These are phyloP conservation scores for Varecia variegata DNA, from an alignment of 2,797 vertebrate genomes.

Conservation along the genomic window DNA sequence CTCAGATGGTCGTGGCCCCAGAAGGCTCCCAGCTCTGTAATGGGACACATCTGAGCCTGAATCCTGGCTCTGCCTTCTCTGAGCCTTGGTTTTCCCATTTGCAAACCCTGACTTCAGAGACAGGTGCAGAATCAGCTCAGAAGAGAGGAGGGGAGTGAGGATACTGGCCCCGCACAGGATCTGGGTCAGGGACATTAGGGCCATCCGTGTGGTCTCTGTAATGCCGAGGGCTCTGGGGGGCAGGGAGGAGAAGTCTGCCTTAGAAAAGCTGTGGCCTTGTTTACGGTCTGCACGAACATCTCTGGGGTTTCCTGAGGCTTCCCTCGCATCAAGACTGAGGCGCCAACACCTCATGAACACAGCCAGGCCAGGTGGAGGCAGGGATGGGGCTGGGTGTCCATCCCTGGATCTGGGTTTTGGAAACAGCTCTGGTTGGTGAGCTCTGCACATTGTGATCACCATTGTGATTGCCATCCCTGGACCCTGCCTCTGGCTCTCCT, in stretches of 20 bases:
- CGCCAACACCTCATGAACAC: constrained; percentile 37
- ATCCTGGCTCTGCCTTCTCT: neutral
- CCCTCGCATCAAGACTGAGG: neutral
- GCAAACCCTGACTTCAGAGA: neutral
- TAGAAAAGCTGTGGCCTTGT: neutral
- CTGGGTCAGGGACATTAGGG: neutral
- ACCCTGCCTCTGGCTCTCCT: neutral
- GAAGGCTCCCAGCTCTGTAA: neutral
- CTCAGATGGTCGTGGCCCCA: rapidly evolving
- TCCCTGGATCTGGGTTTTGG: neutral
- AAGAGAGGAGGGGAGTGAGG: neutral
- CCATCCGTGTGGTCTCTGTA: neutral
- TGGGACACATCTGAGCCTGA: neutral
- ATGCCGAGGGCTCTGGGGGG: neutral
- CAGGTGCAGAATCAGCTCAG: neutral
- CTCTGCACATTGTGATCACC: neutral
- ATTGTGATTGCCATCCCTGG: too few species aligned
- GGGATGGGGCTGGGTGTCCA: neutral
- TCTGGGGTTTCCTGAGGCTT: constrained; percentile 57
- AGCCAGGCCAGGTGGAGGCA: neutral
- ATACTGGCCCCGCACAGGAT: rapidly evolving
- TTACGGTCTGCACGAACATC: constrained; percentile 23
- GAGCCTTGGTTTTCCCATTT: neutral
- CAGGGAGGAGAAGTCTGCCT: neutral
- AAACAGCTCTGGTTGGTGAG: neutral